These are phyloP conservation scores for Pachydiplax longipennis DNA, from an alignment of 2,888 invertebrate genomes.

Conservation along the genomic window DNA sequence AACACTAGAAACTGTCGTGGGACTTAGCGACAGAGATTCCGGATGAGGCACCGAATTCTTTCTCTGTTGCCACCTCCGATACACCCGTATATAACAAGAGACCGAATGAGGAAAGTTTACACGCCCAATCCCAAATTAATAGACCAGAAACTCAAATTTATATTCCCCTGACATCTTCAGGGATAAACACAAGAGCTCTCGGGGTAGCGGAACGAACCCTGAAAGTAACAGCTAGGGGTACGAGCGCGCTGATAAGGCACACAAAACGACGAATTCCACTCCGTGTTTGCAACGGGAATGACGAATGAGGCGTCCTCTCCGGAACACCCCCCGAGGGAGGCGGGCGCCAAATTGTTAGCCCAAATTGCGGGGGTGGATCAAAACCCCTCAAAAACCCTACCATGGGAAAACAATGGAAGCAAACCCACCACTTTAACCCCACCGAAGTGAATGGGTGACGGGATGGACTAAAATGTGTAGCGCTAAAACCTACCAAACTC, in stretches of 20 bases:
- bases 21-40: too few species aligned
- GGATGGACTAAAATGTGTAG: background rate
- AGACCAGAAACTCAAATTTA: too few species aligned
- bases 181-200: background rate
- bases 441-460: background rate
- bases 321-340: background rate
- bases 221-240: background rate
- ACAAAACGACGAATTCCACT: background rate
- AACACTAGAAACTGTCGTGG: too few species aligned
- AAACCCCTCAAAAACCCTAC: background rate
- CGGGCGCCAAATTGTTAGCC: conserved; percentile 10
- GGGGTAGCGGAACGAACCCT: background rate
- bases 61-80: too few species aligned
- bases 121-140: too few species aligned
- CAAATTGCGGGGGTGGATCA: conserved; percentile 11
- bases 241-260: conserved; percentile 6
- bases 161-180: too few species aligned
- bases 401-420: conserved; percentile 17
- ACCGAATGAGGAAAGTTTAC: too few species aligned
- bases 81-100: too few species aligned
- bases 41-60: too few species aligned
- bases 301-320: conserved; percentile 31
- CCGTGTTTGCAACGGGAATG: conserved; percentile 3
- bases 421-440: conserved; percentile 37
- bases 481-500: background rate